phyloP scores from a whole-genome alignment of 2,888 invertebrate species.

The Gastracanthus pulcherrimus region DNA sequence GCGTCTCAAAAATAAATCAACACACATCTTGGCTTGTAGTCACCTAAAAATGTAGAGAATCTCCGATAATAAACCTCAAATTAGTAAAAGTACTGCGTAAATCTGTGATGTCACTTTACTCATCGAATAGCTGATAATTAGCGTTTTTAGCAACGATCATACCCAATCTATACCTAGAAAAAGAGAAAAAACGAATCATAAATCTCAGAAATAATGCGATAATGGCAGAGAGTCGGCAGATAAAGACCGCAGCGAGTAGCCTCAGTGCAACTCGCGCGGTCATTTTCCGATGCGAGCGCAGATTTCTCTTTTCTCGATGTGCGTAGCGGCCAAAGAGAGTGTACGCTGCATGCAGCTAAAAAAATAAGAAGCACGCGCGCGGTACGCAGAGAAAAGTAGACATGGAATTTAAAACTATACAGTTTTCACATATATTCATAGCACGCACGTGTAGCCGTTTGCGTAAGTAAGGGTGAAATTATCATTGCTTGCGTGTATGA shows the following conservation, averaged over 20 bases:
- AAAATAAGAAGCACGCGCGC: not conserved
- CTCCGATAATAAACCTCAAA: no score
- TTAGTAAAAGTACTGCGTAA: no score
- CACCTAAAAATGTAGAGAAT: no score
- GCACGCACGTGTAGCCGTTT: no score
- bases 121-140: not conserved
- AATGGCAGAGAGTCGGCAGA: not conserved
- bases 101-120: no score
- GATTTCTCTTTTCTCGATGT: slow-evolving; percentile 40
- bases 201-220: slow-evolving; percentile 25
- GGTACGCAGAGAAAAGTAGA: not conserved
- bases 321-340: not conserved
- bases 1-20: not conserved
- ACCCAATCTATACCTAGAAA: not conserved
- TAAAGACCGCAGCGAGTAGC: slow-evolving; percentile 22
- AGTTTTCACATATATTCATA: no score
- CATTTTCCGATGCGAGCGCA: not conserved
- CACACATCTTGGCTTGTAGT: not conserved
- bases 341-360: no score
- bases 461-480: no score
- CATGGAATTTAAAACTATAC: no score
- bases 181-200: not conserved
- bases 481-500: no score
- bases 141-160: not conserved
- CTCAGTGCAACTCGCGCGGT: no score